Conservation (phyloP, 2,888 invertebrate species). For the Spodoptera exigua region DNA sequence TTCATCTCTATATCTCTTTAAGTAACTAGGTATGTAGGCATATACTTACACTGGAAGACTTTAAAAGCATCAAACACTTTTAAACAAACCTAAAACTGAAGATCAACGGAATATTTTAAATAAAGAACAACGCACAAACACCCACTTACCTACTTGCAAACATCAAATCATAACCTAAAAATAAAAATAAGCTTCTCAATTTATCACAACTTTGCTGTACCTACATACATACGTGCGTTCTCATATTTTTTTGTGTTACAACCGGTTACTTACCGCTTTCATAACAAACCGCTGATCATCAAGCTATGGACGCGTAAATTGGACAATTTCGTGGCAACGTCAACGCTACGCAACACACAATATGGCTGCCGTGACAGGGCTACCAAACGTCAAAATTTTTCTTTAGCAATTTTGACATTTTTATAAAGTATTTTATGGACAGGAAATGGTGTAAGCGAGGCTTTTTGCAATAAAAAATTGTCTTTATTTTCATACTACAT, state of each 20-base stretch:
- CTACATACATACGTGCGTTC: conserved; percentile 1
- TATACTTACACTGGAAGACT: too few relatives aligned
- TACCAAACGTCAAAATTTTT: conserved; percentile 38
- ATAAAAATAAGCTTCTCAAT: conserved; percentile 10
- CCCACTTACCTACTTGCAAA: conserved; percentile 1
- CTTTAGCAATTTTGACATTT: conserved; percentile 3
- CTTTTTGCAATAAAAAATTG: too few relatives aligned
- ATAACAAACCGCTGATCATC: conserved; percentile 43
- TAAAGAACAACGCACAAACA: neutral
- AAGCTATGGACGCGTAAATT: conserved; percentile 47
- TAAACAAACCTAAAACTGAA: too few relatives aligned
- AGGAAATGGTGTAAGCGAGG: neutral
- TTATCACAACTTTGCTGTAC: conserved; percentile 28
- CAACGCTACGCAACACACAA: conserved; percentile 26
- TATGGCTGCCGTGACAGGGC: conserved; percentile 30
- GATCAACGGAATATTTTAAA: too few relatives aligned
- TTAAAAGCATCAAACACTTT: too few relatives aligned
- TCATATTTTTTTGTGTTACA: conserved; percentile 32
- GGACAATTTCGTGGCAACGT: conserved; percentile 49
- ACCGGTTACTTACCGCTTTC: conserved; percentile 48
- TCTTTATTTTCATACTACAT: too few relatives aligned
- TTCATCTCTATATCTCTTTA: too few relatives aligned
- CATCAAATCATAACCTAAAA: conserved; percentile 19
- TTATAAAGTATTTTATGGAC: neutral
- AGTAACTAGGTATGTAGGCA: too few relatives aligned